Conservation (phyloP, 2,113 vertebrate genomes). For the Rynchops niger region DNA sequence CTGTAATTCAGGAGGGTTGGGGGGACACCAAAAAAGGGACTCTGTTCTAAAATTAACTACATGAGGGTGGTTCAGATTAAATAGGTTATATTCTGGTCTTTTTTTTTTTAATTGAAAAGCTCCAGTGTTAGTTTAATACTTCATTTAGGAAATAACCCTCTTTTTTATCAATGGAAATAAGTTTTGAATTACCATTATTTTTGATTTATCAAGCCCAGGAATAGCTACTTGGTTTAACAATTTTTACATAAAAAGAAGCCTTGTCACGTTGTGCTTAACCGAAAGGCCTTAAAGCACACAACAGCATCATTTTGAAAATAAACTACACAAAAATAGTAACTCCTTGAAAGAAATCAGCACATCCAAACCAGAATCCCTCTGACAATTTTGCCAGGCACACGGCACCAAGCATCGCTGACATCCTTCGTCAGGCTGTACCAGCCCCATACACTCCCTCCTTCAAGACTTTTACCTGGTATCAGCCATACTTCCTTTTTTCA, state of each 20-base stretch:
- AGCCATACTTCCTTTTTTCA: not conserved
- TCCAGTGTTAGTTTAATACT: not conserved
- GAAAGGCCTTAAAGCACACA: not conserved
- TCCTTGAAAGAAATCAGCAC: not conserved
- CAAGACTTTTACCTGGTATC: not conserved
- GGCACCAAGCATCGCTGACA: not conserved
- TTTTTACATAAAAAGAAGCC: not conserved
- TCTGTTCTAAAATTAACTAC: not conserved
- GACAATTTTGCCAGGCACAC: not conserved
- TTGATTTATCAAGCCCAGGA: not conserved
- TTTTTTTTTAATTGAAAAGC: not conserved
- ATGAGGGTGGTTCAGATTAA: not conserved
- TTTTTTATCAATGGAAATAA: constrained; percentile 2
- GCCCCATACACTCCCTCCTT: not conserved
- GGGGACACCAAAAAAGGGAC: not conserved
- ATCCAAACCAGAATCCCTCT: not conserved
- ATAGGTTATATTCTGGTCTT: not conserved
- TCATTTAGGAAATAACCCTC: not conserved
- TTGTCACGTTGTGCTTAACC: not conserved
- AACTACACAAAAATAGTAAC: not conserved
- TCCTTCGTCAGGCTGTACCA: not conserved
- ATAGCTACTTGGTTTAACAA: not conserved
- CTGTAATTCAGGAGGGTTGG: not conserved
- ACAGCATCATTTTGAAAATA: not conserved
- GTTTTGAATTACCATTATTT: not conserved